Evolutionary conservation across 2,113 vertebrate genomes (phyloP), one percentile per base, ranked within the genome.

Genomic region (Lota lota): DNA sequence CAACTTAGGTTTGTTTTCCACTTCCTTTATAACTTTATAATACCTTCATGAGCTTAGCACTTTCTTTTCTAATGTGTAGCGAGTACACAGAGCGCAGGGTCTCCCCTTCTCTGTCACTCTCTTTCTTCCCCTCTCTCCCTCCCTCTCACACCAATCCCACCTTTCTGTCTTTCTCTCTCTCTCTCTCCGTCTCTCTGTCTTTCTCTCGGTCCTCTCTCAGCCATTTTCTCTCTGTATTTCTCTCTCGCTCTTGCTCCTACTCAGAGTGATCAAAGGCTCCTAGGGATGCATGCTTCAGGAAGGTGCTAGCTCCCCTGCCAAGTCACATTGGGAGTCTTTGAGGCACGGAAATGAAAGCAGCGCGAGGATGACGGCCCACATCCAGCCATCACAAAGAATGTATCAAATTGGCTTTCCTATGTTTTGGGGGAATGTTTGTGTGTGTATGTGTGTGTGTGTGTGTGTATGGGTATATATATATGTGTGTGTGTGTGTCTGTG

Each of bases 371-470:
- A 18, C n/a, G 28, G 56, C 72, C 72, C 62, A 16, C 5, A 73
- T 74, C 47, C 57, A 66, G 61, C 47, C 68, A 47, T 68, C 68
- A 76, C 70, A 78, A 64, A 60, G 2, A 65, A 50, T 56, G 56
- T 18, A n/a, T 40, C 53, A 73, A 73, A 82, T 67, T 71, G 77
- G 77, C 72, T 66, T 71, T 70, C 66, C 68, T 59, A 40, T 61
- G 50, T 68, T 68, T 70, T 72, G 73, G 61, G 77, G 22, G 63
- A 22, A 54, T 47, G 17, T 56, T 10, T 17, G 53, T 16, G 53
- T 54, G 53, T 4, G 53, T 54, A 5, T 7, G 15, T 54, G 15
- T 12, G 15, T 54, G 53, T n/a, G 15, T 4, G 53, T 17, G 53
- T 56, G 40, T 47, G 40, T 47, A 7, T 47, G 40, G 7, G 40